A percentile compares a stretch with the other conserved stretches of the same genome.
phyloP scores from a whole-genome alignment of 2,113 vertebrate species.

The Myotis davidii region DNA sequence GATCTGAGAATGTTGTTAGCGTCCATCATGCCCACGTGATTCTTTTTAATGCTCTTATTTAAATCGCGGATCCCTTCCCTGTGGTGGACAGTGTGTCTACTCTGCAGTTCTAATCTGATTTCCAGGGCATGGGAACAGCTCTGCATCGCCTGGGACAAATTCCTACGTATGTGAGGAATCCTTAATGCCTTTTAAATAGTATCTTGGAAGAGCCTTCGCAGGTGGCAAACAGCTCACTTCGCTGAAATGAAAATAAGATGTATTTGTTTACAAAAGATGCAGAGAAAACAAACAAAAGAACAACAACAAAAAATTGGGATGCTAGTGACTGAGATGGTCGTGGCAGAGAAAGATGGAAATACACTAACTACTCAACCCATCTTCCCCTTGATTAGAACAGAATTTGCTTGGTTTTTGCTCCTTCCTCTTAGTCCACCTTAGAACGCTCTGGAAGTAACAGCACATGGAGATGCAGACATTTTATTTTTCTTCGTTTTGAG shows the following conservation, averaged over 20 bases:
- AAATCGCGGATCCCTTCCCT: background rate
- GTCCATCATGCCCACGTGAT: background rate
- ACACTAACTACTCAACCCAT: accelerated
- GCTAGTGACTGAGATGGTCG: background rate
- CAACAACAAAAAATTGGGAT: background rate
- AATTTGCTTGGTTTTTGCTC: background rate
- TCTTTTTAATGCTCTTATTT: background rate
- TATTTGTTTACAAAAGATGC: background rate
- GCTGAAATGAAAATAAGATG: background rate
- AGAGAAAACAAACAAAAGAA: background rate
- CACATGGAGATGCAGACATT: background rate
- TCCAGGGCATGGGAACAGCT: background rate
- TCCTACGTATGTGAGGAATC: background rate
- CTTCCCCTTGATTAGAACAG: accelerated
- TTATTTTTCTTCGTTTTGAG: background rate
- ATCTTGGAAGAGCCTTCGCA: background rate
- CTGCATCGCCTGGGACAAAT: background rate
- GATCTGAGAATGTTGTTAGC: background rate
- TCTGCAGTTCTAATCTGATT: background rate
- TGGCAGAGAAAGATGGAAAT: background rate
- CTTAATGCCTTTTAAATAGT: background rate
- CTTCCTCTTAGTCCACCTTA: background rate
- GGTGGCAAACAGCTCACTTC: background rate
- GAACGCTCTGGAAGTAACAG: background rate
- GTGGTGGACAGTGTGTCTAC: background rate